Conservation (phyloP, 2,888 invertebrate species). For the Leptura quadrifasciata region DNA sequence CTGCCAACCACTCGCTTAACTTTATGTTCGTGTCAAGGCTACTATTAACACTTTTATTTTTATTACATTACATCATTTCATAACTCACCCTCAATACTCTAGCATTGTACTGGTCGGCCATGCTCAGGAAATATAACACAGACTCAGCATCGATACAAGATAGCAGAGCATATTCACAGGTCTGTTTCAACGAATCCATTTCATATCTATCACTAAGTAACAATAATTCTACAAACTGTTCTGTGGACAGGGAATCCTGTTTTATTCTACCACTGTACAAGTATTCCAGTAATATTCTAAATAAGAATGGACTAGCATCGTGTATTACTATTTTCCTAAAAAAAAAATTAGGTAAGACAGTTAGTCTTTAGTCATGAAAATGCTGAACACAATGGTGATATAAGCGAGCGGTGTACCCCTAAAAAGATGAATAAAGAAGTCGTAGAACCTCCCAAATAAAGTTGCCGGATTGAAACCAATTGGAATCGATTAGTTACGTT, state of each 20-base stretch:
- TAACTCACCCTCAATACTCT: constrained; percentile 75
- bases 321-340: constrained; percentile 80
- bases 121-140: constrained; percentile 79
- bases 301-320: constrained; percentile 79
- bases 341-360: no score
- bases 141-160: constrained; percentile 79
- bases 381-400: no score
- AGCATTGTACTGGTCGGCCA: constrained; percentile 82
- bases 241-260: constrained; percentile 71
- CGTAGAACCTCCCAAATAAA: no score
- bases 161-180: constrained; percentile 79
- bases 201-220: constrained; percentile 80
- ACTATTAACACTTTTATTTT: no score
- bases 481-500: no score
- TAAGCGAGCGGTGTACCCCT: no score
- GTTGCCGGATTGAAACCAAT: no score
- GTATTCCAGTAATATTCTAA: constrained; percentile 79
- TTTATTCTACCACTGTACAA: constrained; percentile 80
- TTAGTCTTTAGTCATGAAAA: no score
- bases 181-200: constrained; percentile 79
- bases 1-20: no score
- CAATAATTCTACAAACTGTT: constrained; percentile 80
- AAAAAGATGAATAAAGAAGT: no score
- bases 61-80: no score
- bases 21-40: no score